A percentile compares a stretch with the other conserved stretches of the same genome.
Conservation (phyloP, 1,140 invertebrate species). For the Mya arenaria region DNA sequence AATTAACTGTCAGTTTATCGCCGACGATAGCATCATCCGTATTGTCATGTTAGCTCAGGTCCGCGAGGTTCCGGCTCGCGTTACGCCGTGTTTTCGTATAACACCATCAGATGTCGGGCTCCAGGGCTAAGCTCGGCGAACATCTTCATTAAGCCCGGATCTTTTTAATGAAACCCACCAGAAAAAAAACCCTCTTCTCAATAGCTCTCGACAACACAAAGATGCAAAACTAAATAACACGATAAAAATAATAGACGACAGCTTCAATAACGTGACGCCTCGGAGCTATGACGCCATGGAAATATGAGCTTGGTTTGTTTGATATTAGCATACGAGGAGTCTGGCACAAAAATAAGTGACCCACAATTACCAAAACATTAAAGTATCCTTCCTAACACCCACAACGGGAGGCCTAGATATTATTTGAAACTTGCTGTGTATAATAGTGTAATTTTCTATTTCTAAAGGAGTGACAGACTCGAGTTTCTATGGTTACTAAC, state of each 20-base stretch:
- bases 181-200: background rate
- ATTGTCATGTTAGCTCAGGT: background rate
- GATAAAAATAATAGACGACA: background rate
- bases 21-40: conserved; percentile 26
- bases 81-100: conserved; percentile 22
- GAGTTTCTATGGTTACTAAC: background rate
- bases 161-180: background rate
- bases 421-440: conserved; percentile 10
- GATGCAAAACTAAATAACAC: background rate
- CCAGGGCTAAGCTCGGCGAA: conserved; percentile 5
- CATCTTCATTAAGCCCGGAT: background rate
- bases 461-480: background rate
- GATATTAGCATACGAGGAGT: background rate
- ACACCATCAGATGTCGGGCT: conserved; percentile 35
- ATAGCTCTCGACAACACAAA: too few species aligned
- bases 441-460: conserved; percentile 53
- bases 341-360: background rate
- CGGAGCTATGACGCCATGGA: background rate
- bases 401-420: conserved; percentile 16
- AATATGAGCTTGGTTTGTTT: background rate
- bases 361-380: conserved; percentile 46
- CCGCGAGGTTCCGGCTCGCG: background rate
- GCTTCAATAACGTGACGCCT: background rate
- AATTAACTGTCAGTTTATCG: conserved; percentile 42
- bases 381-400: conserved; percentile 41